Evolutionary conservation across 2,888 invertebrate species (phyloP).

Genomic region (Cyrtodaria siliqua): DNA sequence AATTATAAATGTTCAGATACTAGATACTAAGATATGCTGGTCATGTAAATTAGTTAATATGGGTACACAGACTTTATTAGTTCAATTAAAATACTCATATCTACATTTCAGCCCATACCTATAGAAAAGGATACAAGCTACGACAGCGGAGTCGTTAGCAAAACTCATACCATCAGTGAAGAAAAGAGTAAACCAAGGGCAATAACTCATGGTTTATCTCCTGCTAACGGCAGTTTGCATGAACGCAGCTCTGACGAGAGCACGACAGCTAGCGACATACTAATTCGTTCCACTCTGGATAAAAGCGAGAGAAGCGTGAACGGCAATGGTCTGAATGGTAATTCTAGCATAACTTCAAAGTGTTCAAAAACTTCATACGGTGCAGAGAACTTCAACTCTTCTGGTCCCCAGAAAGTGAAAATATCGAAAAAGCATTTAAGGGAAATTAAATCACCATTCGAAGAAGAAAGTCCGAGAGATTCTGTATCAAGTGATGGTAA

Average conservation of each 20-base stretch:
- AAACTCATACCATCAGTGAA: conserved; percentile 50
- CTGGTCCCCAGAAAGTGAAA: conserved; percentile 75
- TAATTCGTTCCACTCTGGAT: conserved; percentile 72
- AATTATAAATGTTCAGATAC: too few species aligned
- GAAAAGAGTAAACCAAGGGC: conserved; percentile 26
- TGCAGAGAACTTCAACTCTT: conserved; percentile 73
- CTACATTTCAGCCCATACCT: too few species aligned
- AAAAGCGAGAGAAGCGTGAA: conserved; percentile 49
- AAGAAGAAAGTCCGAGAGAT: conserved; percentile 58
- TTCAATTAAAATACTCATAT: too few species aligned
- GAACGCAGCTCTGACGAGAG: conserved; percentile 70
- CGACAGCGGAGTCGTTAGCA: conserved; percentile 71
- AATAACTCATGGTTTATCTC: conserved; percentile 15
- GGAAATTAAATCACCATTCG: conserved; percentile 77
- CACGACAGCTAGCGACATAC: conserved; percentile 76
- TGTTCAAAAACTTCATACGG: conserved; percentile 66
- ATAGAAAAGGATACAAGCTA: conserved; percentile 27
- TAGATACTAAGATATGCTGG: too few species aligned
- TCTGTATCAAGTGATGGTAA: conserved; percentile 62
- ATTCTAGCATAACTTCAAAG: conserved; percentile 64
- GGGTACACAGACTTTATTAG: too few species aligned
- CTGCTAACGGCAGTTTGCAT: conserved; percentile 21
- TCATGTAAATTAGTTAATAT: too few species aligned
- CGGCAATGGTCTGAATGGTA: conserved; percentile 36
- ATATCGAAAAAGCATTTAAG: conserved; percentile 75